phyloP scores from a whole-genome alignment of 2,113 vertebrate genomes.

The Mesoclemmys tuberculata region DNA sequence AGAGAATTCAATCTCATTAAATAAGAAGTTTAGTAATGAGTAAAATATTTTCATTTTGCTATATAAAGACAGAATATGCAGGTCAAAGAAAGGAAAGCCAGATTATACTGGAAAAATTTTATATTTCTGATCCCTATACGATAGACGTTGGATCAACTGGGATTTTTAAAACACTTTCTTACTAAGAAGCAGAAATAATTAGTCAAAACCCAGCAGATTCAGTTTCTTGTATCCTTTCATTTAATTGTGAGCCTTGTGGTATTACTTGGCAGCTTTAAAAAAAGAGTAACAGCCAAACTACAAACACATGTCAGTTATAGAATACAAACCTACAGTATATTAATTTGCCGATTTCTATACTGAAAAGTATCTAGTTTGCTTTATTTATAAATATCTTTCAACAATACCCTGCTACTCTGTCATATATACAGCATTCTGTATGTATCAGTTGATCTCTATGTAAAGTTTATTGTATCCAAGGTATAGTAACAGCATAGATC shows the following conservation, averaged over 20 bases:
- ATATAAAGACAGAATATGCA: neutral
- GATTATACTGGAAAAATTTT: neutral
- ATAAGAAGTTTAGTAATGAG: neutral
- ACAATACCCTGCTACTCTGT: neutral
- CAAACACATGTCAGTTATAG: neutral
- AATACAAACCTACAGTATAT: conserved; percentile 11
- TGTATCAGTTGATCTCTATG: conserved; percentile 11
- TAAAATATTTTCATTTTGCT: neutral
- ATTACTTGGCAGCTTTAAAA: neutral
- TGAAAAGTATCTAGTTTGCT: conserved; percentile 9
- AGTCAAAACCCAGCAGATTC: neutral
- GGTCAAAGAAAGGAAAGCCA: neutral
- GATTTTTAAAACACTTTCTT: neutral
- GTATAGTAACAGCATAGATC: conserved; percentile 35
- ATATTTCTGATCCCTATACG: neutral
- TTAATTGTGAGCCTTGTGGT: neutral
- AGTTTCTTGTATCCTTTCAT: neutral
- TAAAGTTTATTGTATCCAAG: conserved; percentile 44
- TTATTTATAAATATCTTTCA: conserved; percentile 48
- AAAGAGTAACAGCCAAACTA: conserved; percentile 16
- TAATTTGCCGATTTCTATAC: conserved; percentile 23
- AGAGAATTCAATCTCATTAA: neutral
- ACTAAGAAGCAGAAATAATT: neutral
- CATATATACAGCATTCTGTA: neutral
- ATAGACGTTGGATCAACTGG: neutral